Conservation (phyloP, 1,140 invertebrate species). For the Atopsyche davidsoni region DNA sequence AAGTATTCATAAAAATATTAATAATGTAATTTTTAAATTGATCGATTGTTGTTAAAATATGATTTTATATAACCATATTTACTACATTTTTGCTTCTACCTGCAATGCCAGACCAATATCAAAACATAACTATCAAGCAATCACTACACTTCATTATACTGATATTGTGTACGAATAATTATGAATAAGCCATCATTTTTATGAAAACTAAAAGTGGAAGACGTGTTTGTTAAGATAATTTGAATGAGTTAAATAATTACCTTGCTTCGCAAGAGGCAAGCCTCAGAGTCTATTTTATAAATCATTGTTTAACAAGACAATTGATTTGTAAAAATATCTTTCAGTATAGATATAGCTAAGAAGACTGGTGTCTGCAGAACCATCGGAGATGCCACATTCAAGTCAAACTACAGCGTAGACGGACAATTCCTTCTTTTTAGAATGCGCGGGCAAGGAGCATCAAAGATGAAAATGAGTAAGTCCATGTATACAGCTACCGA, state of each 20-base stretch:
- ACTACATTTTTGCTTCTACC: too few species aligned
- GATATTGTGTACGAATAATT: neutral
- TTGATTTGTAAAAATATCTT: conserved; percentile 17
- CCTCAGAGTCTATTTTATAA: too few species aligned
- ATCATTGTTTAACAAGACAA: neutral
- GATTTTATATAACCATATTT: conserved; percentile 16
- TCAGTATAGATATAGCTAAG: conserved; percentile 47
- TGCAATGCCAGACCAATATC: too few species aligned
- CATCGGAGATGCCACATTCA: conserved; percentile 39
- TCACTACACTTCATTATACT: too few species aligned
- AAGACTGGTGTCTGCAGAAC: conserved; percentile 40
- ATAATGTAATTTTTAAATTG: neutral
- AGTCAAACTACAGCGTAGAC: conserved; percentile 51
- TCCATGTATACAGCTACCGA: too few species aligned
- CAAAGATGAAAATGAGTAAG: conserved; percentile 50
- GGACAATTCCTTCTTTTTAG: conserved; percentile 60
- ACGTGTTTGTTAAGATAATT: neutral
- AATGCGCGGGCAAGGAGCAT: conserved; percentile 52
- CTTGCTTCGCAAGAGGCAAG: too few species aligned
- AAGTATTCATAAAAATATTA: too few species aligned
- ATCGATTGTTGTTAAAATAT: neutral
- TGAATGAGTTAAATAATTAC: too few species aligned
- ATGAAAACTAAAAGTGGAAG: neutral
- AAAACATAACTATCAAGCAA: too few species aligned
- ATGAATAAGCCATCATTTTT: neutral